A percentile compares a stretch with the other conserved stretches of the same genome.
Evolutionary conservation across 2,113 vertebrate genomes (phyloP).

Genomic region (Panthera tigris): DNA sequence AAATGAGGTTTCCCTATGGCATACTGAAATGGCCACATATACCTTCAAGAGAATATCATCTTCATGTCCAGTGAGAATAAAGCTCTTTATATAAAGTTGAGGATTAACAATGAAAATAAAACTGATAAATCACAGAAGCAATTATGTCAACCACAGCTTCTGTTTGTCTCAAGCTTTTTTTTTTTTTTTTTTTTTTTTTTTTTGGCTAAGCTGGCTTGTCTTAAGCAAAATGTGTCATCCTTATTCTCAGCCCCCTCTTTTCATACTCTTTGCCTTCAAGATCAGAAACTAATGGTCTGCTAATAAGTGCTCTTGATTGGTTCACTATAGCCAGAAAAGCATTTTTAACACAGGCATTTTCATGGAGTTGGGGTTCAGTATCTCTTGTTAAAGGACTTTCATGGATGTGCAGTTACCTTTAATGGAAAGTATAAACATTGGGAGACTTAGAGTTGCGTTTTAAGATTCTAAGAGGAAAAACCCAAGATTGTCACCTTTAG

Average conservation of each 20-base stretch:
- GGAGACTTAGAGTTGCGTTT: slow-evolving; percentile 15
- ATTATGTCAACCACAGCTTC: background rate
- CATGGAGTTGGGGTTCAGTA: background rate
- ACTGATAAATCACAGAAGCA: background rate
- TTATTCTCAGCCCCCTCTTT: background rate
- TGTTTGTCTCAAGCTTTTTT: background rate
- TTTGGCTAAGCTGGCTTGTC: background rate
- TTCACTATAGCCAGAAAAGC: background rate
- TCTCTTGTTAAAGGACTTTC: background rate
- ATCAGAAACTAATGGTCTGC: background rate
- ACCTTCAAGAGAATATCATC: background rate
- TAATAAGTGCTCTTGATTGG: background rate
- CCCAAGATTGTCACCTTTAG: background rate
- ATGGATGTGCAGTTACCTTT: slow-evolving; percentile 20
- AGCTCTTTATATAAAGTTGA: slow-evolving; percentile 9
- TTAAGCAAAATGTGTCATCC: background rate
- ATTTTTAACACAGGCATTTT: background rate
- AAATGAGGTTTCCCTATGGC: slow-evolving; percentile 20
- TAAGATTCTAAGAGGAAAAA: background rate
- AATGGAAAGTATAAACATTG: background rate
- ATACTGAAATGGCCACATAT: slow-evolving; percentile 6
- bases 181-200: background rate
- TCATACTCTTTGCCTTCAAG: background rate
- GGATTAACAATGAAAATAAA: slow-evolving; percentile 38
- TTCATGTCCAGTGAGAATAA: slow-evolving; percentile 19